Base-by-base conservation (phyloP, 1,140 invertebrate genomes). In the Nymphalis io region DNA sequence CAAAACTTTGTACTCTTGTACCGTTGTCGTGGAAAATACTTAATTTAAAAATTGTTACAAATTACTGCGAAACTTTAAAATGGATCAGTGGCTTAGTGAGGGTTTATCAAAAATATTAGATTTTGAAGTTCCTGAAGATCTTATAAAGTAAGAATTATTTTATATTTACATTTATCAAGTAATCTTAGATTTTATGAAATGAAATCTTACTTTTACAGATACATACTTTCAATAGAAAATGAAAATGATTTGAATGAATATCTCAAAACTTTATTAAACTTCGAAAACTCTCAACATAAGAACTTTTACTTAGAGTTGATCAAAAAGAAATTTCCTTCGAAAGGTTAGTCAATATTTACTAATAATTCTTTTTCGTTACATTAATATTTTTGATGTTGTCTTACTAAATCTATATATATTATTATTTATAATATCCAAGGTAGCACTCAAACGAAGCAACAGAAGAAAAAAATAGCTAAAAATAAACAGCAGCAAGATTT, bases 241-340 rank as follows among this genome's bases (percentile, higher is more conserved):
- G 93, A 93, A 72, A 86, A 88, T 62, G 95, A 96, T 79, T 92
- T 96, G 16, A 94, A 95, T 70, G 94, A 95, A 53, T 96, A 95
- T 76, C 93, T 96, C 75, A 93, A 93, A 78, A 94, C 93, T 44
- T 89, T 96, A 51, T 73, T 96, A 0, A 93, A 95, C 84, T 93
- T 93, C 66, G 93, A 92, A 27, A 94, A 95, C 83, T 82, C 92
- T 15, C 93, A 93, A 62, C 95, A 96, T 83, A 93, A 93, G 70
- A 88, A 93, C 55, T 95, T 96, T 83, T 93, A 95, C 48, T 74
- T 90, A 5, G 94, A 95, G 60, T 91, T 96, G n/a, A 93, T 93
- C 46, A 93, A 93, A 74, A 92, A 88, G 66, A 90, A 89, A 80
- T 89, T 91, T 79, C 79, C 83, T 33, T 60, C 38, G 48, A 84